phyloP scores from a whole-genome alignment of 1,140 invertebrate species.

The Drosophila auraria region DNA sequence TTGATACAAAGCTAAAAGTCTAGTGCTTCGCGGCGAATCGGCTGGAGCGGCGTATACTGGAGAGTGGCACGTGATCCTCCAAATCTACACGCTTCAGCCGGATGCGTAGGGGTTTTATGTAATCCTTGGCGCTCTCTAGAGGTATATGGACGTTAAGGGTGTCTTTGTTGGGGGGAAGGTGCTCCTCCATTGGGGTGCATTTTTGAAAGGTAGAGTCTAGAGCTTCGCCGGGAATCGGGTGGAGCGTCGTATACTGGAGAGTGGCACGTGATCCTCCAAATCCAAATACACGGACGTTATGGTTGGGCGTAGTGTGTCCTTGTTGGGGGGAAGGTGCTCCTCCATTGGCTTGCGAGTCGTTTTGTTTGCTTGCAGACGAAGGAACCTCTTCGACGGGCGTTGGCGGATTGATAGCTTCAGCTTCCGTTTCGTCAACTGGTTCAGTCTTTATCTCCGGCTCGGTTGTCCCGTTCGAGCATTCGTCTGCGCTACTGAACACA shows the following conservation, averaged over 20 bases:
- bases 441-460: conserved; percentile 2
- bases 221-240: background rate
- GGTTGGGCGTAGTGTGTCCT: too few relatives aligned
- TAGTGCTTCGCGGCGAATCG: background rate
- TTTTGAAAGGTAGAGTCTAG: background rate
- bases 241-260: background rate
- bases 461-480: background rate
- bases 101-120: conserved; percentile 31
- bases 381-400: background rate
- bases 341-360: background rate
- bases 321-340: background rate
- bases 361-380: background rate
- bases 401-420: too few relatives aligned
- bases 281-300: background rate
- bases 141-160: conserved; percentile 9
- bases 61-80: conserved; percentile 17
- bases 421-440: background rate
- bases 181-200: background rate
- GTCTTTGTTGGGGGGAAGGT: background rate
- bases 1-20: conserved; percentile 54
- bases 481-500: conserved; percentile 4
- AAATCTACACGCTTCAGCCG: conserved; percentile 37
- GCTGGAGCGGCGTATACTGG: background rate
- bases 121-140: conserved; percentile 26
- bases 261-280: conserved; percentile 22